Percentiles rank a stretch among this genome's conserved stretches.
phyloP scores from a whole-genome alignment of 2,113 vertebrate species.

The Corydoras maculifer region DNA sequence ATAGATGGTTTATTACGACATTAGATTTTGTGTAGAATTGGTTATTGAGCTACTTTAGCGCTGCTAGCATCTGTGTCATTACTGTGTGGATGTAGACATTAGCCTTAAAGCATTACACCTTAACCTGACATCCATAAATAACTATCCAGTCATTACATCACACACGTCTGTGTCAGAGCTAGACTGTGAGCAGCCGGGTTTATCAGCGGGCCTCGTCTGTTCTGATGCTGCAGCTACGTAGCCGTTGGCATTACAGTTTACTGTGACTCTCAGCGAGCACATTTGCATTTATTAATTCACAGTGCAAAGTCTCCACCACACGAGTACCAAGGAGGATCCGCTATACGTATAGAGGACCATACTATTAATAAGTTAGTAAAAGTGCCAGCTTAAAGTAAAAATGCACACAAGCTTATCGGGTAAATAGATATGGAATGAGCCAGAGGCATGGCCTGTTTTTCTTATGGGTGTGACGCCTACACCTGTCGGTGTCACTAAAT shows the following conservation, averaged over 20 bases:
- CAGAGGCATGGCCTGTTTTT: constrained; percentile 5
- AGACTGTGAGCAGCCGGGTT: constrained; percentile 5
- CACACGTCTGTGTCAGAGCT: background rate
- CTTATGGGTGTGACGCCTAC: no score
- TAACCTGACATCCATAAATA: background rate
- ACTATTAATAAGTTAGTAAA: no score
- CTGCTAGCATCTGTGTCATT: no score
- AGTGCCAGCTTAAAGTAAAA: background rate
- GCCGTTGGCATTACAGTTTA: background rate
- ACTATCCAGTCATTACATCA: background rate
- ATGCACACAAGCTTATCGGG: background rate
- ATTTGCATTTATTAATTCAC: no score
- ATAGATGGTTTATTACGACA: no score
- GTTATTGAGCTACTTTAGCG: no score
- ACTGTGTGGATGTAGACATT: background rate
- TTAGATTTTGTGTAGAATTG: no score
- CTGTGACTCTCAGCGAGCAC: no score
- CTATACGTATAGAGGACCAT: no score
- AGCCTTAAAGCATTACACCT: background rate
- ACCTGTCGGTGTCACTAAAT: no score
- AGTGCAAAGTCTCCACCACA: no score
- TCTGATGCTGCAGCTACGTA: background rate
- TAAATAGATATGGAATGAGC: background rate
- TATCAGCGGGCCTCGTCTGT: constrained; percentile 29
- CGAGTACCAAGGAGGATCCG: no score